Conservation (phyloP, 1,140 invertebrate species). For the Panagrolaimus sp. region DNA sequence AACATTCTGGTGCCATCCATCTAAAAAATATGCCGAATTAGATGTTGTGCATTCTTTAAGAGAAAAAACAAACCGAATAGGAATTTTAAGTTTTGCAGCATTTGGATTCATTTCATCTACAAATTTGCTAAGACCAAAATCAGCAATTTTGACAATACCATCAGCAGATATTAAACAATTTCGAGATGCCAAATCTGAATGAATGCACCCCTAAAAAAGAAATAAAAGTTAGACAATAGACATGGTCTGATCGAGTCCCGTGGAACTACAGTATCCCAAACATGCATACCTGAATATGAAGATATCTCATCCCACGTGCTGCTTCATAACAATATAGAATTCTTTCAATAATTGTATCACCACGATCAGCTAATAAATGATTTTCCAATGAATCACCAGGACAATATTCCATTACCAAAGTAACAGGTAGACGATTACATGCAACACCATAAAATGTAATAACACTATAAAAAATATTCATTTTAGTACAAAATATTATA, state of each 20-base stretch:
- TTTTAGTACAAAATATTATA: background rate
- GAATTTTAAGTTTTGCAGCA: conserved; percentile 5
- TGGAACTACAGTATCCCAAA: conserved; percentile 63
- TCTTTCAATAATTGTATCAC: conserved; percentile 2
- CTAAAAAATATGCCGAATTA: conserved; percentile 78
- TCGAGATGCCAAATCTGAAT: conserved; percentile 71
- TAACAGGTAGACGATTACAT: conserved; percentile 24
- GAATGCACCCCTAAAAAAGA: conserved; percentile 66
- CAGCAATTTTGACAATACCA: conserved; percentile 74
- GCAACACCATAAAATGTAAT: conserved; percentile 26
- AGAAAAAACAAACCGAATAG: conserved; percentile 60
- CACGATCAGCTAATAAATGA: conserved; percentile 13
- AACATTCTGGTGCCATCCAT: conserved; percentile 96
- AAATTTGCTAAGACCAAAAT: conserved; percentile 88
- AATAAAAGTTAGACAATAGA: no score
- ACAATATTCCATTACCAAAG: conserved; percentile 33
- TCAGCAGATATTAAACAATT: conserved; percentile 18
- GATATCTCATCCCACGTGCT: conserved; percentile 13
- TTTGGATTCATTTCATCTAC: conserved; percentile 67
- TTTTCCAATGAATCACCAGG: conserved; percentile 27
- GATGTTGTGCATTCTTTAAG: no score
- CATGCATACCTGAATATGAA: conserved; percentile 64
- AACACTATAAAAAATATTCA: background rate
- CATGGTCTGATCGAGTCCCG: no score
- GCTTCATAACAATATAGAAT: conserved; percentile 9